Evolutionary conservation across 2,113 vertebrate genomes (phyloP), one percentile per base, ranked within the genome.

Genomic region (Alexandromys fortis): DNA sequence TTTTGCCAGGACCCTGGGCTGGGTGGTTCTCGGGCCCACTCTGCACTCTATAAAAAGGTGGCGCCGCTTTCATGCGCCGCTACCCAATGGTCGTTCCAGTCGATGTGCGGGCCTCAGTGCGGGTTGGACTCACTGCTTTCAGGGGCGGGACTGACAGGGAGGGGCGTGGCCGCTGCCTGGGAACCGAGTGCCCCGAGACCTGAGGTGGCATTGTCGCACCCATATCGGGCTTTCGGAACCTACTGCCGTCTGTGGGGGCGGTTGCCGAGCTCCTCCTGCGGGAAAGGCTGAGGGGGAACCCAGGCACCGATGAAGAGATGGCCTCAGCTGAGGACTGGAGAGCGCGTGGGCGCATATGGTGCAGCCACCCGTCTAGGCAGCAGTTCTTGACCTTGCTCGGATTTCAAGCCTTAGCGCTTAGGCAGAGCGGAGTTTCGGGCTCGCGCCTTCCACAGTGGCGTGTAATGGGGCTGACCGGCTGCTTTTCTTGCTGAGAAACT

Each of bases 21-120:
- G 0, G 5, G 68, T 7, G 30, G 89, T 19, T 42, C 12, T 65
- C 28, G 11, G 14, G 1, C 52, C 75, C 93, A 58, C 49, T 89
- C 61, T 0, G 58, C 3, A 30, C 67, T 70, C 86, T 70, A 93
- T 90, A 67, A 83, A 89, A 81, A 73, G 87, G 94, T 82, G 61
- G 92, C 1, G 73, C 61, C n/a, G 65, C 94, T 94, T 94, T 96
- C 77, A 76, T 72, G 88, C 1, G 30, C 92, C 88, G 83, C 92
- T 72, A 47, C 75, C 97, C 96, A 96, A 52, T 96, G 83, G n/a
- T 70, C 12, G 13, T 28, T n/a, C 61, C 61, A 12, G 67, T 30
- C 33, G 78, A 28, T 24, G 12, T 90, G n/a, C 0, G 33, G 22
- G 19, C 28, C 78, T 78, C 16, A 26, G 78, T 26, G n/a, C 33